Percentiles rank a stretch among this genome's conserved stretches.
Conservation (phyloP, 2,797 vertebrate genomes). For the Acrossocheilus wenchowensis region DNA sequence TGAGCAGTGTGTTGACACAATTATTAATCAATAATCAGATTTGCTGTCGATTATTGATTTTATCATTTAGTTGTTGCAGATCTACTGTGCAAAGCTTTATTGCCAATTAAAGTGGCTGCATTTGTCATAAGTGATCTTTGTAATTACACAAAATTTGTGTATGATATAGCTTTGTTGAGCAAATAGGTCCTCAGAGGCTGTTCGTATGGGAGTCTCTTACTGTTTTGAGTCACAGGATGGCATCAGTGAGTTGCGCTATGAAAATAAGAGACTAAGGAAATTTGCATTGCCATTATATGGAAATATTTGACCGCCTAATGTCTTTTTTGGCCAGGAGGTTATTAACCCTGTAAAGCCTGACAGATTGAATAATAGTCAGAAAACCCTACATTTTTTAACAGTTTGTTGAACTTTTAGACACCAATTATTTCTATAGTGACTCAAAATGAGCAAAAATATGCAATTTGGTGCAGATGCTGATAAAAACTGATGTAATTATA, state of each 20-base stretch:
- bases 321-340: not conserved
- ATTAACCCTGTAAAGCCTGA: not conserved
- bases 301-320: not conserved
- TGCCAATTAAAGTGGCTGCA: not conserved
- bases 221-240: no score
- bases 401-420: no score
- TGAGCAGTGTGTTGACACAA: not conserved
- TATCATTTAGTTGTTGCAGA: not conserved
- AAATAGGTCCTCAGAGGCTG: no score
- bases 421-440: no score
- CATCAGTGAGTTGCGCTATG: no score
- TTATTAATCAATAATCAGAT: not conserved
- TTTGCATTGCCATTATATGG: not conserved
- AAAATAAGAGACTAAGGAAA: no score
- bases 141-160: not conserved
- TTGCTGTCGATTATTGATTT: not conserved
- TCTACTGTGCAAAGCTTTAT: no score
- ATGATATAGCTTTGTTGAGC: no score
- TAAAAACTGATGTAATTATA: not conserved
- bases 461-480: not conserved
- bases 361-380: not conserved
- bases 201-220: no score
- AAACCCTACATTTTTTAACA: not conserved
- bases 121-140: not conserved
- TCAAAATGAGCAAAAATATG: not conserved